Evolutionary conservation across 2,797 vertebrate genomes (phyloP), one percentile per base, ranked within the genome.

Genomic region (Hypotaenidia philippensis): DNA sequence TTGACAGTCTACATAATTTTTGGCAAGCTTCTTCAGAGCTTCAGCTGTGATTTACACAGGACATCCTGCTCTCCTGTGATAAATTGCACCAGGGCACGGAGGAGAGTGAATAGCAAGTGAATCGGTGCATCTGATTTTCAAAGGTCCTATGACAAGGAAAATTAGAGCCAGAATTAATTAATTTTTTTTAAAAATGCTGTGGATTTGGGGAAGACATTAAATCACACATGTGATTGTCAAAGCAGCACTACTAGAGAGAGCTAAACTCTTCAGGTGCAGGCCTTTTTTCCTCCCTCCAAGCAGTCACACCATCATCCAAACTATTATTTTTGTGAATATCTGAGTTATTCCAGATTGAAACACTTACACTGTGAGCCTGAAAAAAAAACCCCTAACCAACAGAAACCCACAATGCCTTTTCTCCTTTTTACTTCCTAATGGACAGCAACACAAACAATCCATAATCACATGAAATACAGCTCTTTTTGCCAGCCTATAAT

Each of bases 361-460:
- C 13, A 6, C 53, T 57, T 93, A 47, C 71, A 53, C 15, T 0
- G 8, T 13, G 38, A 84, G 68, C 31, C 20, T 83, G 75, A 12
- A 82, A 70, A 82, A 70, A 52, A 82, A 41, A 34, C 10, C 36
- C 36, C 36, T 9, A 50, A 1, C 10, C 6, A 55, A 44, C 47
- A 76, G 7, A 53, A 15, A 13, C 0, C 6, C 14, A 4, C 66
- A 38, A 59, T 56, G 44, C 22, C 56, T 80, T 72, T 55, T 70
- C 78, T 60, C 44, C 36, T 90, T 59, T 93, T 70, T 64, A 32
- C 84, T 95, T 65, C 38, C 75, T 92, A 92, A 95, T 56, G 83
- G 92, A 77, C 90, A 95, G 83, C 9, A 87, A 93, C 40, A 13
- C 78, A 95, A 97, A 91, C 87, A 90, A 81, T 59, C 83, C 89